A percentile compares a stretch with the other conserved stretches of the same genome.
phyloP scores from a whole-genome alignment of 2,797 vertebrate species.

The Harpagifer antarcticus region DNA sequence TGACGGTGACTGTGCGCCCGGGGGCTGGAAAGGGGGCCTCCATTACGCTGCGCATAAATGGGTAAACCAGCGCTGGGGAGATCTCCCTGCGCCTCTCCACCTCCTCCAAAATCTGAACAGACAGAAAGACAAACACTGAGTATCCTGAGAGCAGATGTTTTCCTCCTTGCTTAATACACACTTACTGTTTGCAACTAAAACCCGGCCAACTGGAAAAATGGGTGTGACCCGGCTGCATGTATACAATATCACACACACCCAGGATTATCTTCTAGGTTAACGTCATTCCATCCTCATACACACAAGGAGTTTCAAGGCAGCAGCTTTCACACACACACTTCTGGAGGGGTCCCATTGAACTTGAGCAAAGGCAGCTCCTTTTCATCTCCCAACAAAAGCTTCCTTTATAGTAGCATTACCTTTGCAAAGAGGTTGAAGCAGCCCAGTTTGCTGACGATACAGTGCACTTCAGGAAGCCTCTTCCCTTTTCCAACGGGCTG shows the following conservation, averaged over 20 bases:
- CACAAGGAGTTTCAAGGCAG: conserved; percentile 25
- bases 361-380: conserved; percentile 18
- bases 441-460: conserved; percentile 96
- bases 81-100: conserved; percentile 95
- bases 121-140: conserved; percentile 23
- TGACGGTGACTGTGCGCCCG: conserved; percentile 92
- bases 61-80: conserved; percentile 93
- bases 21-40: conserved; percentile 98
- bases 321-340: conserved; percentile 30
- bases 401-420: conserved; percentile 82
- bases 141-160: conserved; percentile 15
- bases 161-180: conserved; percentile 5
- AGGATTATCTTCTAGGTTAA: conserved; percentile 41
- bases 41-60: conserved; percentile 98
- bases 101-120: conserved; percentile 93
- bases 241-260: conserved; percentile 38
- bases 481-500: conserved; percentile 97
- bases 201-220: conserved; percentile 11
- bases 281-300: conserved; percentile 39
- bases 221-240: conserved; percentile 21
- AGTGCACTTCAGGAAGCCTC: conserved; percentile 96
- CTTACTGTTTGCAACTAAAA: conserved; percentile 15
- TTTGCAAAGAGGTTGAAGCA: conserved; percentile 99
- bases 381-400: conserved; percentile 16
- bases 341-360: conserved; percentile 39